Base-by-base conservation (phyloP, 2,113 vertebrate genomes). In the Nycticorax nycticorax region DNA sequence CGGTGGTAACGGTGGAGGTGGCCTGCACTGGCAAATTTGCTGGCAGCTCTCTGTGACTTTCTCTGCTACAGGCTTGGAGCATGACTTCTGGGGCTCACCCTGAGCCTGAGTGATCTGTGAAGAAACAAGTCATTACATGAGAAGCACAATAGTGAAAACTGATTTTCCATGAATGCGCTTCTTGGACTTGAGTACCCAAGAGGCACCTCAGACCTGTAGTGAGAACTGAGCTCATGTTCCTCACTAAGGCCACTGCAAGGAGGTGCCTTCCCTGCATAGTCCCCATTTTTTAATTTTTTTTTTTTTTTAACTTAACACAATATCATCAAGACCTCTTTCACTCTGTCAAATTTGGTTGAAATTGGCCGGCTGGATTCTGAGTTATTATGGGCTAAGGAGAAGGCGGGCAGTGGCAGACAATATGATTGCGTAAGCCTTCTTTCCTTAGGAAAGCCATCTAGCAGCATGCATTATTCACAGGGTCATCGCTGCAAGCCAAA, bases 1-100 rank as follows among this genome's bases (percentile, higher is more conserved):
- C 0, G 99, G 99, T 52, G 99, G 99, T 41, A 99, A 97, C 12
- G 98, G 98, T 60, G 99, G 99, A 67, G 99, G 99, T 88, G 98
- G 98, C 97, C 99, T 98, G 98, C 99, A 99, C 93, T 99, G 99
- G 98, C 99, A 99, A 90, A 99, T 94, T 96, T 99, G 96, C 97
- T 99, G 98, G 98, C 99, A 99, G 96, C 98, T 98, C 95, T 99
- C 98, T n/a, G 98, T 98, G 97, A 98, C 98, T 96, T 98, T 98
- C 88, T 99, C 98, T 86, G 95, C 98, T 98, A 98, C 97, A 91
- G 98, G 98, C 97, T 97, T 99, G 96, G 98, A 98, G 96, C 99
- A 99, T 98, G 99, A 99, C 98, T 98, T 99, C 98, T 99, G 99
- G 95, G 99, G 98, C 96, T 99, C 99, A 85, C 98, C 99, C 92